Conservation (phyloP, 1,140 invertebrate species). For the Drosophila prosaltans region DNA sequence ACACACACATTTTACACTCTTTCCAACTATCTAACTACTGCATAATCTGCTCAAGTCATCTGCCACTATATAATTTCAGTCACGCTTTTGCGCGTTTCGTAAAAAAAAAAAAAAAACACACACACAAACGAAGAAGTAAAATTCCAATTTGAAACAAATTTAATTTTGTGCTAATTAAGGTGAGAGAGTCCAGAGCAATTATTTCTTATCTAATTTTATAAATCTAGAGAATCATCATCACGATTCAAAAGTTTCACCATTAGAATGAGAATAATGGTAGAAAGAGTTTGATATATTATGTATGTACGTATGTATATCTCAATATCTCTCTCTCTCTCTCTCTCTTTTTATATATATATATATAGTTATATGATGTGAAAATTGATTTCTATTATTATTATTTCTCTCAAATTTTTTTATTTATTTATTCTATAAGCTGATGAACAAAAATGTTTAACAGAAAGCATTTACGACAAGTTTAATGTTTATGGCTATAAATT, state of each 20-base stretch:
- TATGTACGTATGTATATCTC: conserved; percentile 5
- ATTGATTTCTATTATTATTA: conserved; percentile 19
- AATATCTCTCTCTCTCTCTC: conserved; percentile 12
- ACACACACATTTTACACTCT: background rate
- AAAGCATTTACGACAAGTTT: background rate
- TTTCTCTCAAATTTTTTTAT: background rate
- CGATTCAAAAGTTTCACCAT: too few relatives aligned
- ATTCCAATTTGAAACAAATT: background rate
- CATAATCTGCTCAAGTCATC: background rate
- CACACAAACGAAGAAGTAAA: too few relatives aligned
- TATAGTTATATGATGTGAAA: too few relatives aligned
- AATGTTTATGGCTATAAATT: background rate
- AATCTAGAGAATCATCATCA: background rate
- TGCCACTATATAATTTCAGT: background rate
- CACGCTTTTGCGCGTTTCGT: background rate
- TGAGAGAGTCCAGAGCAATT: conserved; percentile 1
- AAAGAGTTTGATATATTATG: too few relatives aligned
- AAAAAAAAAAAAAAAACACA: too few relatives aligned
- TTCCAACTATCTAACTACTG: background rate
- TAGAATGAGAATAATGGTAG: too few relatives aligned
- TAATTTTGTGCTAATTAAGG: conserved; percentile 9
- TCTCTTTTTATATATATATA: conserved; percentile 16
- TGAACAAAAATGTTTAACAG: background rate
- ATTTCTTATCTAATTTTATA: conserved; percentile 3
- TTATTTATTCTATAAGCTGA: too few relatives aligned